Evolutionary conservation across 2,113 vertebrate genomes (phyloP).

Genomic region (Pao palembangensis): DNA sequence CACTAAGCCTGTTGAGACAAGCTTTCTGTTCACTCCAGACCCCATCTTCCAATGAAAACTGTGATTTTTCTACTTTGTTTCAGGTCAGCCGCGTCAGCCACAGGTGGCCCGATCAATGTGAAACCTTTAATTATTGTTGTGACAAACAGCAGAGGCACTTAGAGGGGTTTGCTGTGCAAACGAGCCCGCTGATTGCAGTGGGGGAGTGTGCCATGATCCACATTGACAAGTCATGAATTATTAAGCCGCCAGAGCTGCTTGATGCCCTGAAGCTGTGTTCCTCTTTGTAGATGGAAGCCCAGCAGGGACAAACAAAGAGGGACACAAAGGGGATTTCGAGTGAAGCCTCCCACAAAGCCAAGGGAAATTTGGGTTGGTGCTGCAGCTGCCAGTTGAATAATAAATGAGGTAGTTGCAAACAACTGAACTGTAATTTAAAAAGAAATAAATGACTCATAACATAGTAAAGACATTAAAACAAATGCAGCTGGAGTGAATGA

Average conservation of each 20-base stretch:
- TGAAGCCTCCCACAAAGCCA: slow-evolving; percentile 31
- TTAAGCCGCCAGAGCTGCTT: slow-evolving; percentile 45
- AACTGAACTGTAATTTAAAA: neutral
- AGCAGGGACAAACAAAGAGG: slow-evolving; percentile 45
- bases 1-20: no score
- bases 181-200: slow-evolving; percentile 45
- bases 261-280: slow-evolving; percentile 44
- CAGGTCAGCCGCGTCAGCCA: slow-evolving; percentile 33
- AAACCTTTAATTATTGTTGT: slow-evolving; percentile 59
- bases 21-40: no score
- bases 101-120: slow-evolving; percentile 51
- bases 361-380: slow-evolving; percentile 10
- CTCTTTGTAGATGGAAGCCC: slow-evolving; percentile 47
- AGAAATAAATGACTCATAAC: slow-evolving; percentile 17
- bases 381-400: neutral
- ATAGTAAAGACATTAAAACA: neutral
- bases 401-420: slow-evolving; percentile 10
- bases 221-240: slow-evolving; percentile 63
- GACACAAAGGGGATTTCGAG: slow-evolving; percentile 28
- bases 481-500: neutral
- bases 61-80: neutral
- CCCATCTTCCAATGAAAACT: no score
- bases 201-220: slow-evolving; percentile 41
- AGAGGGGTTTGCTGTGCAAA: slow-evolving; percentile 49
- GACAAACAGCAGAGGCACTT: slow-evolving; percentile 53